Evolutionary conservation across 2,888 invertebrate species (phyloP), one percentile per base, ranked within the genome.

Genomic region (Kuschelorhynchus macadamiae): DNA sequence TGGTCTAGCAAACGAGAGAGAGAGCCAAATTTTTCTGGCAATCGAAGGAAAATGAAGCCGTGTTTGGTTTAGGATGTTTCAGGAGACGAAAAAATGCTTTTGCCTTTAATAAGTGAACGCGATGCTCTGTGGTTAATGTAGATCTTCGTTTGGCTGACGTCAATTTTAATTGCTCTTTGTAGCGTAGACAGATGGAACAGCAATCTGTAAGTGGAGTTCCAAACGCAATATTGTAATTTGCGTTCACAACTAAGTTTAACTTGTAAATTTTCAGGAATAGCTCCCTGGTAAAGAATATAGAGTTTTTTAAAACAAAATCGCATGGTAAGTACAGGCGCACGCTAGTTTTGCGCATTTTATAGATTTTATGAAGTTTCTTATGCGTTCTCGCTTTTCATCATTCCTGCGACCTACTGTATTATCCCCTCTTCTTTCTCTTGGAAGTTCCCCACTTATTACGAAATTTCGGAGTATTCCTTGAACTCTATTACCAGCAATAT

Each of bases 181-280:
- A 14, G n/a, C 44, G n/a, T 4, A 30, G 21, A 9, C 46, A 56
- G 2, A 16, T 12, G 3, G 56, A 56, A 30, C 56, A 56, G 30
- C 17, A 12, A 42, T 56, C 44, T 7, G 42, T 56, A 17, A 30
- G 41, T 42, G 44, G 44, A 25, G 44, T 44, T 7, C 56, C 56
- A 44, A 56, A 56, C 25, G 30, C 56, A 44, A 56, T 44, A 56
- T 41, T 56, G 30, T 56, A 56, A 56, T 42, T 21, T 2, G 56
- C 41, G 25, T 55, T 55, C n/a, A 55, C 18, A 25, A 25, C 25
- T 25, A 25, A 25, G 3, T 56, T 30, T 56, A 11, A 56, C 56
- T 8, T 12, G 16, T 14, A 30, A 20, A 9, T 30, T 30, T 9
- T 32, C 50, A 50, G 49, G 30, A 30, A 32, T 1, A 30, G 8